Percentiles rank a stretch among this genome's conserved stretches.
Conservation (phyloP, 2,797 vertebrate genomes). For the Epinephelus awoara region DNA sequence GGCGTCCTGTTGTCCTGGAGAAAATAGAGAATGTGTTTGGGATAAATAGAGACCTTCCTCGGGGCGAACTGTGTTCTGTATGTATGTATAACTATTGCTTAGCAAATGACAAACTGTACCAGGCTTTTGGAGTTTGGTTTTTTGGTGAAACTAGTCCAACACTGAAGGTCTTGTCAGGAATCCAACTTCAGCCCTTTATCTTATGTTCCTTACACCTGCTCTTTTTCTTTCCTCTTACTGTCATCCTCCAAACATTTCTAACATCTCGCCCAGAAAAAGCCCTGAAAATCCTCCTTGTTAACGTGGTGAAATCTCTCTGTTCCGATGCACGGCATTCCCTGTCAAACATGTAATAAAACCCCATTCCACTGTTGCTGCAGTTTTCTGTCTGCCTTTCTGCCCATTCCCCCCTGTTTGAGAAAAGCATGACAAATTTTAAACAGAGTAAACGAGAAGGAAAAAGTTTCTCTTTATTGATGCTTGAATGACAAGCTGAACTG, state of each 20-base stretch:
- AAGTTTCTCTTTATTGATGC: conserved; percentile 73
- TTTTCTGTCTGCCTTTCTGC: conserved; percentile 51
- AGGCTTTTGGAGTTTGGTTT: too few species aligned
- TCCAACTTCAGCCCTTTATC: conserved; percentile 2
- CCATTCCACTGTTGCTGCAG: conserved; percentile 36
- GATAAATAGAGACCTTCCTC: too few species aligned
- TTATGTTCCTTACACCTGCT: background rate
- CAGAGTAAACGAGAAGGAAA: conserved; percentile 58
- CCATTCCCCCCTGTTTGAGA: conserved; percentile 55
- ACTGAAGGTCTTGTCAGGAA: conserved; percentile 6
- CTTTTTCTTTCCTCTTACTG: conserved; percentile 11
- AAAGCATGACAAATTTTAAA: conserved; percentile 67
- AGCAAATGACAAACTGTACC: too few species aligned
- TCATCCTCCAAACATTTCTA: conserved; percentile 23
- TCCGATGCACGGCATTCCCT: conserved; percentile 42
- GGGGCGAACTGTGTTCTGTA: too few species aligned
- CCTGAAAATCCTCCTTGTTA: conserved; percentile 46
- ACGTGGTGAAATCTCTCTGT: conserved; percentile 44
- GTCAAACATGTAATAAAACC: conserved; percentile 59
- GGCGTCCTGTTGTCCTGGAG: too few species aligned
- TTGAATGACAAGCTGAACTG: conserved; percentile 79
- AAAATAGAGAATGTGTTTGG: too few species aligned
- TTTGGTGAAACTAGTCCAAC: background rate
- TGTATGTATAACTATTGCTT: too few species aligned
- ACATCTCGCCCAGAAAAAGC: conserved; percentile 7